Percentiles rank a stretch among this genome's conserved stretches.
phyloP scores from a whole-genome alignment of 2,797 vertebrate genomes.

The Eptatretus atami region DNA sequence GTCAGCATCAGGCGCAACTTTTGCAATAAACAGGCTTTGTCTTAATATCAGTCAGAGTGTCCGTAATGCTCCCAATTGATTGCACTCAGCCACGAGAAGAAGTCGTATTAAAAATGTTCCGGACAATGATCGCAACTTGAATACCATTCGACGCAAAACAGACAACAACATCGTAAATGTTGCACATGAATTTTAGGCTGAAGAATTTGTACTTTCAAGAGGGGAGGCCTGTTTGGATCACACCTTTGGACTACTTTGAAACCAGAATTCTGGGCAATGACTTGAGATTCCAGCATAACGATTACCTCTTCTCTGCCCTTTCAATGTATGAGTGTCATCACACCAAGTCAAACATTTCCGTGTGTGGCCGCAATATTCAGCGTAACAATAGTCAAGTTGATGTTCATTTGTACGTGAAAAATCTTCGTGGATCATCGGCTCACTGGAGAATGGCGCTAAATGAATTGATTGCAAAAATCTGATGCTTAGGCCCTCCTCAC shows the following conservation, averaged over 20 bases:
- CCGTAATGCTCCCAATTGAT: too few species aligned
- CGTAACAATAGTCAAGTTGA: neutral
- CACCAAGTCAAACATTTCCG: neutral
- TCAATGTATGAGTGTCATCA: neutral
- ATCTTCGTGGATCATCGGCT: neutral
- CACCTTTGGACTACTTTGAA: neutral
- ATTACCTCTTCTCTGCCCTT: neutral
- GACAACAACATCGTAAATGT: too few species aligned
- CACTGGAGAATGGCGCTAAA: neutral
- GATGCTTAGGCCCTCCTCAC: neutral
- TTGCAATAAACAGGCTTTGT: too few species aligned
- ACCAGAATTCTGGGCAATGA: neutral
- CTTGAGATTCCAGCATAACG: conserved; percentile 1
- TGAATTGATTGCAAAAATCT: neutral
- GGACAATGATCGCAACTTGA: too few species aligned
- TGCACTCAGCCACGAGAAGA: too few species aligned
- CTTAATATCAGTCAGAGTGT: too few species aligned
- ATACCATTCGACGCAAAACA: too few species aligned
- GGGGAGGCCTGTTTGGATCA: neutral
- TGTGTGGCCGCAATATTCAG: neutral
- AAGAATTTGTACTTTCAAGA: neutral
- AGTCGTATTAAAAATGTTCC: too few species aligned
- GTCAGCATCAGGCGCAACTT: too few species aligned
- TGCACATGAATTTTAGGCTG: neutral
- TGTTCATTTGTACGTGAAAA: neutral